Evolutionary conservation across 2,888 invertebrate species (phyloP), one percentile per base, ranked within the genome.

Genomic region (Eremobia ochroleuca): DNA sequence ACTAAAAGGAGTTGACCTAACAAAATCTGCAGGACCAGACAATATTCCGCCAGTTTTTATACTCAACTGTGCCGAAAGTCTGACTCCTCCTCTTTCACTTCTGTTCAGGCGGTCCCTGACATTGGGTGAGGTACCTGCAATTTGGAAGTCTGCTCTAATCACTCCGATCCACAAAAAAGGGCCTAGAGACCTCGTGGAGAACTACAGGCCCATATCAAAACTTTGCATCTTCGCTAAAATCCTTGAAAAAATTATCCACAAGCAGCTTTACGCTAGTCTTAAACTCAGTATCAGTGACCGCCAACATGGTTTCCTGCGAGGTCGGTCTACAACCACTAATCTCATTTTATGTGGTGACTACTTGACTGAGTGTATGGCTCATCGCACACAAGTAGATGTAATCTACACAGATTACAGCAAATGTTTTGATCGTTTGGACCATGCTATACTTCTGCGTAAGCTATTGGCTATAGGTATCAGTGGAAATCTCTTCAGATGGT

Each of bases 401-500:
- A 67, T 52, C 18, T 55, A 69, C 55, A 58, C 28, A 13, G 55
- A 69, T 55, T 40, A 70, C 31, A 31, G 31, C 59, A 70, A 70
- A 43, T 25, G 59, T 43, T 70, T 58, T 25, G 21, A 28, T 70
- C 40, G 28, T 2, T 25, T 28, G 58, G 40, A 55, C 18, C 68
- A 52, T 37, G 34, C 37, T 55, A n/a, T 40, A 13, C 37, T 69
- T n/a, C 25, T 49, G 34, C 15, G 52, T 2, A 37, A 52, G n/a
- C 52, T 68, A 49, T 52, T 34, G 31, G 25, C 67, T 67, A 25
- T 52, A 8, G 46, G 31, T 67, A 67, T 67, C 49, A 67, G 49
- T 25, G 8, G 31, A 18, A 37, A 52, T 52, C 9, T 68, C 18
- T 67, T 28, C 4, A 69, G 76, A 21, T 75, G 75, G 77, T 75